Base-by-base conservation (phyloP, 2,797 vertebrate genomes). In the Microctenopoma steveboyesi region DNA sequence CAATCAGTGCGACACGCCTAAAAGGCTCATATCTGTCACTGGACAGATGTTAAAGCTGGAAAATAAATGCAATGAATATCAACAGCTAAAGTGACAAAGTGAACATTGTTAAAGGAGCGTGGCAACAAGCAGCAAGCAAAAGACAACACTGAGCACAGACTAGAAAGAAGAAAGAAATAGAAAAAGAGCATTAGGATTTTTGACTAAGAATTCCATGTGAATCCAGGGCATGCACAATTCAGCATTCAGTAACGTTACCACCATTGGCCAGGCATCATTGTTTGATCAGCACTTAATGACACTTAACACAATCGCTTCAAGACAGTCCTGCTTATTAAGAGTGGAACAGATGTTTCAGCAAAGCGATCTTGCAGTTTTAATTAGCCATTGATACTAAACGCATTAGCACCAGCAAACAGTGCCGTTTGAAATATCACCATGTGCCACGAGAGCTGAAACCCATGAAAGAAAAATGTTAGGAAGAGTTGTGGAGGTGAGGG, bases 281-380 rank as follows among this genome's bases (percentile, higher is more conserved):
- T 91, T 91, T 92, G 90, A 92, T 92, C 86, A 90, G 85, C 71
- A 68, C 85, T 90, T 92, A 91, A 92, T 90, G 90, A 90, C 88
- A 92, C 88, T 93, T 87, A 92, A 65, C 83, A 47, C 84, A 85
- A 89, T 87, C 72, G 59, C 88, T 91, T 87, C 37, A 74, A 90
- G 88, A 90, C 88, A 89, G 83, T 87, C 83, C 74, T 48, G 81
- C 85, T 90, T 91, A 88, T 88, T 91, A 91, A 78, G 84, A 86
- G 84, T 2, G 72, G 88, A 93, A 91, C 92, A 94, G 90, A 92
- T 93, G 92, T 90, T 93, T 90, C 76, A 79, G 82, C 88, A 87
- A 92, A 90, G 88, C 39, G 71, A 88, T 91, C 83, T 82, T 69
- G 72, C 84, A n/a, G 82, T 88, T 91, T 88, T 92, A 92, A 93